Evolutionary conservation across 2,888 invertebrate species (phyloP).

Genomic region (Drosophila merina): DNA sequence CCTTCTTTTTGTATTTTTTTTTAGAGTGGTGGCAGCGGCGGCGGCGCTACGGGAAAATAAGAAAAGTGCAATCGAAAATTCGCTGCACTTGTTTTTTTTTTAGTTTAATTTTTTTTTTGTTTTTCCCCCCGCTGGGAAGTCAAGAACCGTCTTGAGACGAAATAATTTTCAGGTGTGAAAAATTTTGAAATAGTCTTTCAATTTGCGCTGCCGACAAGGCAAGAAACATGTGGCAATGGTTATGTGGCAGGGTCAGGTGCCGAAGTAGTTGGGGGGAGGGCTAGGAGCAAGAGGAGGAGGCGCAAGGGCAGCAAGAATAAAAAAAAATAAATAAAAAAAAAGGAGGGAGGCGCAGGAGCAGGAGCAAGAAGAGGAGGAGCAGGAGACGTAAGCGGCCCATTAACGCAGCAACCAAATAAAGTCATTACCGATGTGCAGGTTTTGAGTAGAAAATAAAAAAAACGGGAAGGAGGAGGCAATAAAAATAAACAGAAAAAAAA

Average conservation of each 20-base stretch:
- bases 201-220: constrained; percentile 68
- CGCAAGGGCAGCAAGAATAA: no score
- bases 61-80: constrained; percentile 62
- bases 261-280: background rate
- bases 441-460: background rate
- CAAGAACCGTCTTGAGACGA: constrained; percentile 57
- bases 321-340: no score
- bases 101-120: background rate
- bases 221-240: constrained; percentile 3
- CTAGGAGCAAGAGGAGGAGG: constrained; percentile 5
- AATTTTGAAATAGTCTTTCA: constrained; percentile 78
- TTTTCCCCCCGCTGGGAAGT: constrained; percentile 43
- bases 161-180: constrained; percentile 78
- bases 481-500: background rate
- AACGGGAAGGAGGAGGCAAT: background rate
- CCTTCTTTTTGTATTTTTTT: constrained; percentile 33
- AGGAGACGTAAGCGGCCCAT: constrained; percentile 57
- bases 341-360: background rate
- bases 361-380: constrained; percentile 17
- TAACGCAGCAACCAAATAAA: constrained; percentile 78
- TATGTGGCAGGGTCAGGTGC: constrained; percentile 3
- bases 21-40: constrained; percentile 6
- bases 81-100: constrained; percentile 62
- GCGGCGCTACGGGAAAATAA: constrained; percentile 66
- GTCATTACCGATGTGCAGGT: constrained; percentile 67